Percentiles rank a stretch among this genome's conserved stretches.
phyloP scores from a whole-genome alignment of 2,113 vertebrate species.

The Chlamydotis undulata region DNA sequence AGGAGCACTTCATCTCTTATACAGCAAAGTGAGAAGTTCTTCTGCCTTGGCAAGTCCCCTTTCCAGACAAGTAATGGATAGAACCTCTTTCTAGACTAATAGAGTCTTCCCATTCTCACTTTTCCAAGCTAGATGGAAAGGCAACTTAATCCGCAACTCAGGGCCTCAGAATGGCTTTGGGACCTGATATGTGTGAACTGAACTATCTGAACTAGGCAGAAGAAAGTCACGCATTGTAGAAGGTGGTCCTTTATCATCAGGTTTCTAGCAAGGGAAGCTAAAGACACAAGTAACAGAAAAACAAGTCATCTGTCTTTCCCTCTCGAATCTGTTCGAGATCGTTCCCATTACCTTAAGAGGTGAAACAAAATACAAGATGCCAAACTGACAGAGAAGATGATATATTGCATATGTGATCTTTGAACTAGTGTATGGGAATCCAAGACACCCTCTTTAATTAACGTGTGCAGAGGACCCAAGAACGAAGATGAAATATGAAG shows the following conservation, averaged over 20 bases:
- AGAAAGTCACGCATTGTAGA: background rate
- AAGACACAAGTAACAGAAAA: background rate
- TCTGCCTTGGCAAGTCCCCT: background rate
- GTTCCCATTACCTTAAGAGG: background rate
- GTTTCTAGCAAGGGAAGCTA: background rate
- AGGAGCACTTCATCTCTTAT: background rate
- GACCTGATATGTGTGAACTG: background rate
- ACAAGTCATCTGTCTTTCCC: background rate
- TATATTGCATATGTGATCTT: conserved; percentile 4
- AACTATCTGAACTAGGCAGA: background rate
- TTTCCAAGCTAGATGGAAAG: background rate
- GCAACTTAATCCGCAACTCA: background rate
- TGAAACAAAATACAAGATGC: conserved; percentile 36
- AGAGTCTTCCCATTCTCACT: background rate
- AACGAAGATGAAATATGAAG: background rate
- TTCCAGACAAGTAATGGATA: background rate
- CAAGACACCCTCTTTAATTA: background rate
- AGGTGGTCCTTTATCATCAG: background rate
- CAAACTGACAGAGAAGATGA: conserved; percentile 32
- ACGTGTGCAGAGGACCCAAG: background rate
- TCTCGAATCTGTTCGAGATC: background rate
- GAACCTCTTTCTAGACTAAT: background rate
- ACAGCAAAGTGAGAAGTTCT: background rate
- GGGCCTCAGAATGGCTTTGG: background rate
- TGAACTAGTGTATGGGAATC: background rate